Evolutionary conservation across 1,140 invertebrate species (phyloP).

Genomic region (Matsumurasca onukii): DNA sequence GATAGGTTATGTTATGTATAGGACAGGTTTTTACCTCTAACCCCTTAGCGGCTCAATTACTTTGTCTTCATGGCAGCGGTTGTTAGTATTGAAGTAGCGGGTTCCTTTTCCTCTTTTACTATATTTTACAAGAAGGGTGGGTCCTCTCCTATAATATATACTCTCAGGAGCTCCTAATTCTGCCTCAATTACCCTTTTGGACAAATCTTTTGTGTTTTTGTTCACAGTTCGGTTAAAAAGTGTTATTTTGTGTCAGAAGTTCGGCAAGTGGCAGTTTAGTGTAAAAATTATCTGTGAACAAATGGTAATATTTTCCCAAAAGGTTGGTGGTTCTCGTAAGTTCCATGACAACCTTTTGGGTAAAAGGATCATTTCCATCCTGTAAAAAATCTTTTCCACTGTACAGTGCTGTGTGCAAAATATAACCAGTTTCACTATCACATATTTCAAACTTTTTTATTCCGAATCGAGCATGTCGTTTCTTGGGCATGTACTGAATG

Average conservation of each 20-base stretch:
- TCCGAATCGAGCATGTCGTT: conserved; percentile 1
- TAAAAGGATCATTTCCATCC: too few relatives aligned
- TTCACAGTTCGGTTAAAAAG: neutral
- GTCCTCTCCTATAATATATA: conserved; percentile 19
- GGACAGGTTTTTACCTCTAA: neutral
- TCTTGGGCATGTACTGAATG: neutral
- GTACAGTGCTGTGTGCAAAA: neutral
- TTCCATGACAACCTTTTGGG: neutral
- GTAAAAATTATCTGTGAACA: conserved; percentile 7
- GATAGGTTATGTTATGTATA: conserved; percentile 9
- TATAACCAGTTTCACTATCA: neutral
- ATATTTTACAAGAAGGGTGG: conserved; percentile 1
- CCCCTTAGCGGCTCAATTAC: neutral
- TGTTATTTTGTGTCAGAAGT: neutral
- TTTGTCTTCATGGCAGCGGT: conserved; percentile 2
- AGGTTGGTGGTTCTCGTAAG: neutral
- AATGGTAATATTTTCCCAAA: neutral
- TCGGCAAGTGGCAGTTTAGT: neutral
- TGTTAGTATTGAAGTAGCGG: neutral
- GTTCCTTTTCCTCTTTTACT: neutral
- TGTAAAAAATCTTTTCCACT: conserved; percentile 1
- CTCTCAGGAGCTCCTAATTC: neutral
- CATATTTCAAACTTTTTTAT: neutral
- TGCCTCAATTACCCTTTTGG: neutral
- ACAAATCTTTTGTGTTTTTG: conserved; percentile 19